A percentile compares a stretch with the other conserved stretches of the same genome.
phyloP scores from a whole-genome alignment of 2,888 invertebrate genomes.

The Campaea margaritaria region DNA sequence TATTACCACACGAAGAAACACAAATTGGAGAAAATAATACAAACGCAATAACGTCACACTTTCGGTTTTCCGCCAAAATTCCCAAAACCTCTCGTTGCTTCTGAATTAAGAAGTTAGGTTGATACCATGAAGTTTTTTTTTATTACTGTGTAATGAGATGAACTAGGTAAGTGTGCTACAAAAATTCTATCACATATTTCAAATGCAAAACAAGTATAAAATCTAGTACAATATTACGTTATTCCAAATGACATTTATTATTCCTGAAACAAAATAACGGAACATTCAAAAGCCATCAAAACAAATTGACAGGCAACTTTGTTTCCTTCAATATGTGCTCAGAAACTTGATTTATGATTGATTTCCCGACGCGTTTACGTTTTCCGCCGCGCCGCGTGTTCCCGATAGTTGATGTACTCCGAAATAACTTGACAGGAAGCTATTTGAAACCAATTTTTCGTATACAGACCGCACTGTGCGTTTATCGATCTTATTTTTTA shows the following conservation, averaged over 20 bases:
- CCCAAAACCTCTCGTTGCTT: no score
- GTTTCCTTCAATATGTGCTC: conserved; percentile 62
- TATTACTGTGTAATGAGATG: no score
- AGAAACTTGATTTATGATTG: conserved; percentile 70
- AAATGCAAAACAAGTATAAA: background rate
- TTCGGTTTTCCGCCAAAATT: no score
- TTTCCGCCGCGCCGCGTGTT: conserved; percentile 30
- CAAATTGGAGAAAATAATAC: no score
- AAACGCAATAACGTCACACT: no score
- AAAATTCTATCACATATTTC: no score
- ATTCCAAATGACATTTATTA: conserved; percentile 1
- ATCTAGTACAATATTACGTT: background rate
- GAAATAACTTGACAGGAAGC: conserved; percentile 26
- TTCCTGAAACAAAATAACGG: conserved; percentile 12
- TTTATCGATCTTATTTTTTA: background rate
- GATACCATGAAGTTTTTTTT: no score
- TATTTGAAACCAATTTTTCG: conserved; percentile 23
- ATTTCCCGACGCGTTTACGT: conserved; percentile 64
- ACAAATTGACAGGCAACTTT: conserved; percentile 56
- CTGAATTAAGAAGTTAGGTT: no score
- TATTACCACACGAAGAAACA: no score
- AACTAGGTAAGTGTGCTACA: no score
- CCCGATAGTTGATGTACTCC: conserved; percentile 27
- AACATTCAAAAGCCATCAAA: conserved; percentile 19
- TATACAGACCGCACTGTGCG: conserved; percentile 3